Evolutionary conservation across 1,140 invertebrate genomes (phyloP).

Genomic region (Probaryconus sp.): DNA sequence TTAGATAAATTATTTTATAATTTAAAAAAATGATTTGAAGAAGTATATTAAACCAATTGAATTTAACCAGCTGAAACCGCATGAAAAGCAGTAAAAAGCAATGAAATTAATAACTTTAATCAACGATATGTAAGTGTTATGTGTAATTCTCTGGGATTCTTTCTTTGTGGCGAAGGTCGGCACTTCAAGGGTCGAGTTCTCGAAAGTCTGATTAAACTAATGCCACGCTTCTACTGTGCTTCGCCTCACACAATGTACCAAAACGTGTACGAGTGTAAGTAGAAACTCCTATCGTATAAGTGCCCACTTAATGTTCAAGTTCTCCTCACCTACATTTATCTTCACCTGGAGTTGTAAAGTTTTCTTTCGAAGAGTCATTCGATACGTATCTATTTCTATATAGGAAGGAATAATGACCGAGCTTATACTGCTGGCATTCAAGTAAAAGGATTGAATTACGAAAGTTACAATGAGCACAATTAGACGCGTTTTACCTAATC

Average conservation of each 20-base stretch:
- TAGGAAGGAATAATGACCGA: constrained; percentile 32
- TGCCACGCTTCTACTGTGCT: constrained; percentile 27
- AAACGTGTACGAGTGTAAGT: constrained; percentile 30
- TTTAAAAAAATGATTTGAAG: too few species aligned
- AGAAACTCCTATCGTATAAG: constrained; percentile 45
- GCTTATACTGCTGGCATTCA: constrained; percentile 13
- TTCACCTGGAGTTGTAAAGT: constrained; percentile 31
- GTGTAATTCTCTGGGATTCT: neutral
- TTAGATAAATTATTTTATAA: too few species aligned
- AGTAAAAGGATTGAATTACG: constrained; percentile 41
- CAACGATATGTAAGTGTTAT: neutral
- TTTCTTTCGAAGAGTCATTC: constrained; percentile 42
- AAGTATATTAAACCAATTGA: too few species aligned
- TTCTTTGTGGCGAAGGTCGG: neutral
- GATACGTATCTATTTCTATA: constrained; percentile 48
- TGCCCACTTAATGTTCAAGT: constrained; percentile 52
- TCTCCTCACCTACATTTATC: constrained; percentile 46
- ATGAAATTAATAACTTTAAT: neutral
- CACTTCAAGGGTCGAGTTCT: constrained; percentile 1
- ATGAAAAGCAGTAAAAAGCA: too few species aligned
- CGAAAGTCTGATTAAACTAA: constrained; percentile 46
- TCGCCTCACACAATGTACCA: constrained; percentile 27
- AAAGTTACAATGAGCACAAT: constrained; percentile 37
- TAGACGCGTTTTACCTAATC: constrained; percentile 14
- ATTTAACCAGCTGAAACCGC: too few species aligned